Base-by-base conservation (phyloP, 2,888 invertebrate genomes). In the Troglohyphantes excavatus region DNA sequence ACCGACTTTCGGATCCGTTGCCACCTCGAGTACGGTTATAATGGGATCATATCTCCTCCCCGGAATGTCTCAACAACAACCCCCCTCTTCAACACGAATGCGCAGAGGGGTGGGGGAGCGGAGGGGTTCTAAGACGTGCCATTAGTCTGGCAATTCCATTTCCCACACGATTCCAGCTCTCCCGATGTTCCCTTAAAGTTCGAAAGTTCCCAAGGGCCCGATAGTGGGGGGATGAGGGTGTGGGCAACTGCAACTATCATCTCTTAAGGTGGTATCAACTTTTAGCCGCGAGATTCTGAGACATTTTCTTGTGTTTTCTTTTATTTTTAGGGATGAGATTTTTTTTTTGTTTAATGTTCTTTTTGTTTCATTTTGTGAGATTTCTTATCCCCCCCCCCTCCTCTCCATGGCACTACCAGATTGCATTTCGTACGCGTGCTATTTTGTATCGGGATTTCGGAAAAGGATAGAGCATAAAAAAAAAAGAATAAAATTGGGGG, bases 111-210 rank as follows among this genome's bases (percentile, higher is more conserved):
- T 39, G 39, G 13, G 3, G 39, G 39, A 13, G 3, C 13, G 19
- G 75, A 11, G 59, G 39, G 29, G 53, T 63, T 67, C 76, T 85
- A 68, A 82, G 82, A 76, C 61, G 59, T 39, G 43, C 88, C 75
- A 88, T 88, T 88, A 88, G 68, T 82, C 82, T 73, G 53, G 81
- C 65, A 73, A 87, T 73, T 73, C 87, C 81, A 87, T 88, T 88
- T 88, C 39, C 76, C 29, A 65, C 72, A 53, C 17, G 17, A n/a
- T 59, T 29, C 70, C 43, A 29, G 23, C 59, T 65, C 59, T 23
- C 67, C 68, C 7, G 33, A 33, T 46, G 21, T 75, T 75, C 73
- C 33, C 63, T 78, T 33, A 39, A 68, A 75, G 81, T 81, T 59
- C 39, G 11, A 70, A 39, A 2, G 76, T 68, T 76, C 85, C 85